These are phyloP conservation scores for Siphonodentalium dalli DNA, from an alignment of 2,888 invertebrate genomes.

Conservation along the genomic window DNA sequence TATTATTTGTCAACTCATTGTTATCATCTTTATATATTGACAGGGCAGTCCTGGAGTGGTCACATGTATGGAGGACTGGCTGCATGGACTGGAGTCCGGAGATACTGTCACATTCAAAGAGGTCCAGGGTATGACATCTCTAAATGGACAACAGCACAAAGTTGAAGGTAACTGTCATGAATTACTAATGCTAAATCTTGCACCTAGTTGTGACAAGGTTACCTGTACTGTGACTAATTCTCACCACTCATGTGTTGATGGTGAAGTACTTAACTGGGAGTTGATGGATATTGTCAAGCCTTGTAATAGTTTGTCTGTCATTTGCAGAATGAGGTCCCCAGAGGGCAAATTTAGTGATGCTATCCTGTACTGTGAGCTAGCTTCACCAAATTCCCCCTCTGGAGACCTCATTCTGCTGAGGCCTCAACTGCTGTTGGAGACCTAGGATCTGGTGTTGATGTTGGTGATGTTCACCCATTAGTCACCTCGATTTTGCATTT, in stretches of 20 bases:
- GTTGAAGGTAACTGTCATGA: constrained; percentile 49
- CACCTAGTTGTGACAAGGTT: background rate
- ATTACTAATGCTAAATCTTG: background rate
- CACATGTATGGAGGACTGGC: constrained; percentile 53
- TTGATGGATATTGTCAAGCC: no score
- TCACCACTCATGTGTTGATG: background rate
- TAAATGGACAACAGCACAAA: constrained; percentile 52
- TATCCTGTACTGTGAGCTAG: no score
- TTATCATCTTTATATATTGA: constrained; percentile 3
- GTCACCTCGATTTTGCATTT: no score
- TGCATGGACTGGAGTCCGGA: constrained; percentile 60
- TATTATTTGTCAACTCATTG: background rate
- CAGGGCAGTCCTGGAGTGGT: constrained; percentile 61
- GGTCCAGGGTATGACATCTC: constrained; percentile 56
- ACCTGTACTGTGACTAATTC: background rate
- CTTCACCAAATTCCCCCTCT: no score
- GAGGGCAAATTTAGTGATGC: no score
- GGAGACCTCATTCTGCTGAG: no score
- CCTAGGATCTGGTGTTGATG: no score
- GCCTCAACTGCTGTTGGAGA: no score
- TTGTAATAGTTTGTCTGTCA: no score
- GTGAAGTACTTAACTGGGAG: no score
- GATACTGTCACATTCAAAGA: constrained; percentile 63
- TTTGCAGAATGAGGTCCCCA: no score
- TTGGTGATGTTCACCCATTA: no score